phyloP scores from a whole-genome alignment of 35 echinoderm and acorn worm genomes.

The Stichopus chloronotus region DNA sequence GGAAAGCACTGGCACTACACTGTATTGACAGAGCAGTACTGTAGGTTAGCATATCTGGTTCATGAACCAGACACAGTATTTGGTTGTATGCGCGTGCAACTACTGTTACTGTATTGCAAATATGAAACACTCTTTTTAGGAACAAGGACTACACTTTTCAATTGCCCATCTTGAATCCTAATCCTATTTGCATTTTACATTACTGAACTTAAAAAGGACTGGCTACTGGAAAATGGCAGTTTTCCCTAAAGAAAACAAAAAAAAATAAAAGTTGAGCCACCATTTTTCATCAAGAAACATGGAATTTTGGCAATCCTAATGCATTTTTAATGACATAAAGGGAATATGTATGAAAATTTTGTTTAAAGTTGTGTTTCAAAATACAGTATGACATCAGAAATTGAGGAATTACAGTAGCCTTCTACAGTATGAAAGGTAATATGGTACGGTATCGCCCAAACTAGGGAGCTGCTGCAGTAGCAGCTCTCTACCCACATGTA shows the following conservation, averaged over 20 bases:
- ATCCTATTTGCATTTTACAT: background rate
- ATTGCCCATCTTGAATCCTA: background rate
- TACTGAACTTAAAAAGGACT: background rate
- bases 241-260: background rate
- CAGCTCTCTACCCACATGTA: background rate
- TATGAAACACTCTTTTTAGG: background rate
- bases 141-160: too few species aligned
- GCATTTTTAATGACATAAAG: background rate
- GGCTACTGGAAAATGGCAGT: background rate
- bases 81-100: too few species aligned
- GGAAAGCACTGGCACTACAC: background rate
- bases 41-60: too few species aligned
- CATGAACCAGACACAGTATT: too few species aligned
- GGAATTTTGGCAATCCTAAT: background rate
- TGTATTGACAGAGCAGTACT: too few species aligned
- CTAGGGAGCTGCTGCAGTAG: background rate
- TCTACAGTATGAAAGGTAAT: background rate
- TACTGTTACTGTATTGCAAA: background rate
- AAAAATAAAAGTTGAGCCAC: background rate
- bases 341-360: background rate
- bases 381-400: background rate
- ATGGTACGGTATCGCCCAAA: too few species aligned
- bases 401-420: constrained; percentile 3
- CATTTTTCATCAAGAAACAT: background rate
- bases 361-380: background rate